Base-by-base conservation (phyloP, 2,888 invertebrate genomes). In the Rhagonycha lutea region DNA sequence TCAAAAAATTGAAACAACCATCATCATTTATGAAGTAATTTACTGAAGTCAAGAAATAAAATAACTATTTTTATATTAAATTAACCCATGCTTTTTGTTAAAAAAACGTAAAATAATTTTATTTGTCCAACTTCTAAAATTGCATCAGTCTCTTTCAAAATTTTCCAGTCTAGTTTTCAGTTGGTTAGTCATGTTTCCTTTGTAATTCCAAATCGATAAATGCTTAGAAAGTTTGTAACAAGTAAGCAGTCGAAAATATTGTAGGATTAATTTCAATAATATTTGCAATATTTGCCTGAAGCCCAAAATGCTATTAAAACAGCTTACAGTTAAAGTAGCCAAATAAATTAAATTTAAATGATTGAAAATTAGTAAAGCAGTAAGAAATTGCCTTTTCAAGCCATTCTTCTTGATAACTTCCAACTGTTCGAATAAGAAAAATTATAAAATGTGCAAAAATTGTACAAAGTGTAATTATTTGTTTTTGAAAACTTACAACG, bases 311-410 rank as follows among this genome's bases (percentile, higher is more conserved):
- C 2, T 18, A 32, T 32, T 32, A 32, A 32, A 32, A 12, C 32
- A n/a, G 32, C 32, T 32, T 32, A 32, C 12, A 32, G 32, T 32
- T n/a, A 32, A 5, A 32, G 47, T 7, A 47, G n/a, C 47, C 2
- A n/a, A n/a, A 47, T 47, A 71, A 65, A 65, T 71, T 71, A 65
- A 65, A 71, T 71, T 65, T 71, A 71, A 71, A 71, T 71, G 65
- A 65, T 29, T 71, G 65, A 65, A 71, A 71, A 47, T 18, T 47
- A 11, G 24, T 62, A 47, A 47, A 26, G 18, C 26, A 47, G 14
- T 14, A 32, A 14, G n/a, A 47, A 29, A 28, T 24, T 62, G 65
- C 60, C 62, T 71, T 26, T 62, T 32, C 71, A n/a, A n/a, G 63
- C 63, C 47, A 26, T 32, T n/a, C 32, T 32, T 26, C 5, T n/a